Evolutionary conservation across 2,888 invertebrate species (phyloP).

Genomic region (Synergus japonicus): DNA sequence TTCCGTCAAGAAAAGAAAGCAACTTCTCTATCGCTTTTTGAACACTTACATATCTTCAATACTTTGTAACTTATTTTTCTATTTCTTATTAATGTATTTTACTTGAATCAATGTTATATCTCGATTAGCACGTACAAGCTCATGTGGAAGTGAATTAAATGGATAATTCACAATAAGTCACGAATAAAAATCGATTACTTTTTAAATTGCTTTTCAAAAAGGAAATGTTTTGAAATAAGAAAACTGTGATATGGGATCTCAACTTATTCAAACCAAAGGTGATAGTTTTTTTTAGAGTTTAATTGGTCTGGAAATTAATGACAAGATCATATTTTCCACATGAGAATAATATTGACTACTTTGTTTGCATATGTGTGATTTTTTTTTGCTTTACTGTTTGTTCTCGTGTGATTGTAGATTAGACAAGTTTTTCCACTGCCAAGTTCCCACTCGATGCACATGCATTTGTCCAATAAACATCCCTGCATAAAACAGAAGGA

Average conservation of each 20-base stretch:
- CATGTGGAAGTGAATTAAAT: constrained; percentile 11
- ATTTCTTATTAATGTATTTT: neutral
- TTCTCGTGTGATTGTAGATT: constrained; percentile 37
- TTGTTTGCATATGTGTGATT: constrained; percentile 46
- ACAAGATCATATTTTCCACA: neutral
- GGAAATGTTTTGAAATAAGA: constrained; percentile 15
- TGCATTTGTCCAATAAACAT: neutral
- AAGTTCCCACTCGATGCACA: constrained; percentile 1
- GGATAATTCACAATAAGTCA: neutral
- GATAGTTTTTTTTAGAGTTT: constrained; percentile 21
- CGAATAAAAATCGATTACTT: neutral
- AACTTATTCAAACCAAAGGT: constrained; percentile 38
- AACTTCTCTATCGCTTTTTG: neutral
- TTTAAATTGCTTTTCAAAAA: neutral
- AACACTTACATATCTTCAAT: neutral
- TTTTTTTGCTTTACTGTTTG: constrained; percentile 43
- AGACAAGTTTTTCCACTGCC: constrained; percentile 1
- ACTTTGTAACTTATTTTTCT: neutral
- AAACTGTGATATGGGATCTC: constrained; percentile 37
- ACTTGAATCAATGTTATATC: neutral
- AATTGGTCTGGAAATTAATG: neutral
- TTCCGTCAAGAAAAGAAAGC: neutral
- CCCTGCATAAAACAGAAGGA: neutral
- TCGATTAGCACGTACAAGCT: neutral
- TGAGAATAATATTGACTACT: constrained; percentile 6